phyloP scores from a whole-genome alignment of 1,140 invertebrate species.

The Antheraea mylitta region DNA sequence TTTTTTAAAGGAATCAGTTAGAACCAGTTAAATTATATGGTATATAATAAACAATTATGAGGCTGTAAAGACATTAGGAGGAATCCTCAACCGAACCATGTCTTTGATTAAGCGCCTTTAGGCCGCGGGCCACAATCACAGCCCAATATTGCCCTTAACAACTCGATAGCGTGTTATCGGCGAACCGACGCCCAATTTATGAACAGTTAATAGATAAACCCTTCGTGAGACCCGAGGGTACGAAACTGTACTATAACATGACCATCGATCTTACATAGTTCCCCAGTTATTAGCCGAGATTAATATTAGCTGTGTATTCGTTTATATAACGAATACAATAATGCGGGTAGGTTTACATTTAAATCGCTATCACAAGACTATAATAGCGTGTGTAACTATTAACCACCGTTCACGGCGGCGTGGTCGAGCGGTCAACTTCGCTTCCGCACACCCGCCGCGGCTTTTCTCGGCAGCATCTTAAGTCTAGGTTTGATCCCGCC shows the following conservation, averaged over 20 bases:
- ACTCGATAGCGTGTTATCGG: conserved; percentile 69
- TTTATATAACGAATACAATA: too few relatives aligned
- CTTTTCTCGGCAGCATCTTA: too few relatives aligned
- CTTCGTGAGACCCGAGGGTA: conserved; percentile 30
- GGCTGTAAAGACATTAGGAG: background rate
- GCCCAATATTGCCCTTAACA: conserved; percentile 64
- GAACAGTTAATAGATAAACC: conserved; percentile 61
- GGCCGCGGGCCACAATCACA: conserved; percentile 54
- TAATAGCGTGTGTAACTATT: too few relatives aligned
- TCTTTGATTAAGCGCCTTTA: conserved; percentile 6
- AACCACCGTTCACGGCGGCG: too few relatives aligned
- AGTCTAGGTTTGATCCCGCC: too few relatives aligned
- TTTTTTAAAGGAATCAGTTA: too few relatives aligned
- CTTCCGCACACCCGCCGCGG: too few relatives aligned
- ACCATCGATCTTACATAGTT: conserved; percentile 31
- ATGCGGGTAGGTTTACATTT: too few relatives aligned
- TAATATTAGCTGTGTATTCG: too few relatives aligned
- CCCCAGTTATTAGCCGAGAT: conserved; percentile 20
- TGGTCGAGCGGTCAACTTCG: too few relatives aligned
- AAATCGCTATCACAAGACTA: too few relatives aligned
- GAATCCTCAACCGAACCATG: background rate
- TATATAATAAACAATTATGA: background rate
- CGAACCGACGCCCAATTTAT: conserved; percentile 62
- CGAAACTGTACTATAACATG: background rate
- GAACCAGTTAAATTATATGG: background rate